Evolutionary conservation across 2,888 invertebrate genomes (phyloP), one percentile per base, ranked within the genome.

Genomic region (Eucera pruinosa): DNA sequence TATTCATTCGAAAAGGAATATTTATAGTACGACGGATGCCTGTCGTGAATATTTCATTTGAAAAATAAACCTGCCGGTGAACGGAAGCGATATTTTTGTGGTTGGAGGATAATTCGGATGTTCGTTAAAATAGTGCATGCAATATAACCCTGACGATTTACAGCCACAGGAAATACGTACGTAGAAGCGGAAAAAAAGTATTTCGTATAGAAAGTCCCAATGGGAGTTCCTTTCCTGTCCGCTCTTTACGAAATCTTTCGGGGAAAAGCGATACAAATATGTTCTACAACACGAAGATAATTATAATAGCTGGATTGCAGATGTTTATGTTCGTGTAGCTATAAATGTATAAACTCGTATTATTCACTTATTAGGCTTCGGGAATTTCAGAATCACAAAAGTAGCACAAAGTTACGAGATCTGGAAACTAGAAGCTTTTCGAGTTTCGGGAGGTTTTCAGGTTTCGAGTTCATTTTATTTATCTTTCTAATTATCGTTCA

Each of bases 81-180:
- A 25, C 18, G 27, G 18, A 27, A 27, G 18, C 45, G 30, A 0
- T 60, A 20, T 23, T 45, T 41, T 20, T 23, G 2, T 1, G 11
- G 41, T 27, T 15, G n/a, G 9, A 33, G n/a, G 45, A 60, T 1
- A 23, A 27, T 20, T n/a, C 15, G 27, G 52, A 30, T 41, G 2
- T 15, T 41, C 9, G 15, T 41, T 54, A 20, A 36, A n/a, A 11
- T 15, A 23, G 7, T 20, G 33, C 67, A 67, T 58, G 67, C 71
- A 50, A 52, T 1, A 33, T 50, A 18, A 18, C 30, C 48, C 13
- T n/a, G 6, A 23, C 18, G 23, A 69, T 27, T 47, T 11, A 36
- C 33, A 52, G 33, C n/a, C 25, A 15, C 25, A 15, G 13, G 27
- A 69, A 27, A n/a, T 27, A 33, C 13, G 13, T 20, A 5, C 6